These are phyloP conservation scores for Limnephilus auricula DNA, from an alignment of 2,888 invertebrate genomes.

Conservation along the genomic window DNA sequence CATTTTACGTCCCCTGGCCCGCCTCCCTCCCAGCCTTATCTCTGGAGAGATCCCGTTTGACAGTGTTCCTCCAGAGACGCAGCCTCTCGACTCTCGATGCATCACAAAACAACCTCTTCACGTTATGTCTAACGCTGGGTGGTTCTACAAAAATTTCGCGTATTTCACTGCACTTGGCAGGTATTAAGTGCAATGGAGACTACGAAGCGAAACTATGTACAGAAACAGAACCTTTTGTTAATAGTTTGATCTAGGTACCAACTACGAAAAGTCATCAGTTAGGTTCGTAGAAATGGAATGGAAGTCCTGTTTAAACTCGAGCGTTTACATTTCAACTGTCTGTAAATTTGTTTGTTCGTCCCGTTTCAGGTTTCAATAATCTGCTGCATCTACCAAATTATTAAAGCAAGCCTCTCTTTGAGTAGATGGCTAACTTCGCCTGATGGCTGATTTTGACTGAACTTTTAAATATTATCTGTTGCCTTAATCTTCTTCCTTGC, in stretches of 20 bases:
- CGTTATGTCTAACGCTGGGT: not conserved
- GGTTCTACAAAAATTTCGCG: not conserved
- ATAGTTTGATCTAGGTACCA: not conserved
- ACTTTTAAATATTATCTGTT: no score
- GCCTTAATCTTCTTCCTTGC: no score
- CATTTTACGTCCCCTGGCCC: not conserved
- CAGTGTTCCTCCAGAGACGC: conserved; percentile 36
- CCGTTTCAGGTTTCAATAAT: no score
- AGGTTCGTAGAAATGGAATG: no score
- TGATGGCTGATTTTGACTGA: no score
- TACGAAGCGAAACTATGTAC: not conserved
- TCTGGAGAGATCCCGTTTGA: conserved; percentile 16
- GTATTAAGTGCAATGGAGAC: not conserved
- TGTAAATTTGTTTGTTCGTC: no score
- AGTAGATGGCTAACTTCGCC: no score
- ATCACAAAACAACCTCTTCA: not conserved
- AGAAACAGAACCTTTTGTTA: not conserved
- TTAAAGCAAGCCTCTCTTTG: no score
- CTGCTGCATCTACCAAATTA: no score
- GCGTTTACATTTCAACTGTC: no score
- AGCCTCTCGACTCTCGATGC: not conserved
- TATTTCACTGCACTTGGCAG: not conserved
- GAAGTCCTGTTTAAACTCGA: no score
- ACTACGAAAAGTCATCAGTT: not conserved
- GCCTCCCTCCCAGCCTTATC: not conserved